Percentiles rank a stretch among this genome's conserved stretches.
These are phyloP conservation scores for Girardia tigrina DNA, from an alignment of 2,888 invertebrate species.

Conservation along the genomic window DNA sequence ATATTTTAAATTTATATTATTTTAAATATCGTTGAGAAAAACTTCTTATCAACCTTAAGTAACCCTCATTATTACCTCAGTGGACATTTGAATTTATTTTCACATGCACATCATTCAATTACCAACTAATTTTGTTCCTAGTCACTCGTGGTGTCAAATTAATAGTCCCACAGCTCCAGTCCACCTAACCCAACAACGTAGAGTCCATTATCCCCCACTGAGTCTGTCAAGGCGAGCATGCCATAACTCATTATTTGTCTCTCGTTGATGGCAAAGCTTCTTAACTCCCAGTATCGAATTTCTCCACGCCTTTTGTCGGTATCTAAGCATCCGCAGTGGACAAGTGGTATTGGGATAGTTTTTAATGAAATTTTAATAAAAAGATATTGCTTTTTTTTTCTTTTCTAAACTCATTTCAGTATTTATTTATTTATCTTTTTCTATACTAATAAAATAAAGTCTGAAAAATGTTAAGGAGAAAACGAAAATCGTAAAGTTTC, in stretches of 20 bases:
- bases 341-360: neutral
- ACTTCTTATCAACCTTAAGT: neutral
- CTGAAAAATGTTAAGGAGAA: too few relatives aligned
- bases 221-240: conserved; percentile 23
- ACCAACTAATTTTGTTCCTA: conserved; percentile 19
- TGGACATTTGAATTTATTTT: conserved; percentile 8
- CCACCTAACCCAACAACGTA: conserved; percentile 13
- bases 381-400: neutral
- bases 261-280: conserved; percentile 23
- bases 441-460: too few relatives aligned
- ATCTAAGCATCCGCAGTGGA: conserved; percentile 14
- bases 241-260: conserved; percentile 16
- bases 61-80: neutral
- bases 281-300: conserved; percentile 23
- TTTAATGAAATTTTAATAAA: neutral
- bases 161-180: conserved; percentile 23
- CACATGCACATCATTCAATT: conserved; percentile 10
- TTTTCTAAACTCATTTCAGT: neutral
- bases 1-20: neutral
- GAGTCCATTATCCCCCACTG: conserved; percentile 19
- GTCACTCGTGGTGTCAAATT: conserved; percentile 23
- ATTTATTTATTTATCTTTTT: neutral
- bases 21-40: neutral
- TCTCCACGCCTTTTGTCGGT: conserved; percentile 23
- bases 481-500: too few relatives aligned